Conservation (phyloP, 1,140 invertebrate genomes). For the Drosophila ohnishii region DNA sequence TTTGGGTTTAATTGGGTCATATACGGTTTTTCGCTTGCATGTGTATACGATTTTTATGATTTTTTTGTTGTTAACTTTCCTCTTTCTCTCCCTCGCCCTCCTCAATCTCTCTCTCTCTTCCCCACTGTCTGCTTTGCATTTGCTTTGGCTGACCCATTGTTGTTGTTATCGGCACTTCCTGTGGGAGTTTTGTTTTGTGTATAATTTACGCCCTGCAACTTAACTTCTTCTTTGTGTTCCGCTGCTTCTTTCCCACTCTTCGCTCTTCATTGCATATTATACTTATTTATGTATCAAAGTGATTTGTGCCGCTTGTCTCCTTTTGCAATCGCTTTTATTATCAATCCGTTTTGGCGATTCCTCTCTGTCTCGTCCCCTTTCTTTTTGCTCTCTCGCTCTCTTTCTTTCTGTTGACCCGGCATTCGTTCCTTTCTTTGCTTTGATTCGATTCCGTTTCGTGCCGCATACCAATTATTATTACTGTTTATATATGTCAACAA, state of each 20-base stretch:
- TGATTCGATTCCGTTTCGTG: conserved; percentile 30
- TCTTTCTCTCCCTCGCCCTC: neutral
- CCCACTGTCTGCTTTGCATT: conserved; percentile 13
- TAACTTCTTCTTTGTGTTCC: conserved; percentile 32
- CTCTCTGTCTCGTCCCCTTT: conserved; percentile 5
- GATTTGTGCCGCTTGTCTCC: conserved; percentile 47
- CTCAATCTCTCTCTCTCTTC: neutral
- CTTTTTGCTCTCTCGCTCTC: conserved; percentile 4
- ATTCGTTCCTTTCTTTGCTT: conserved; percentile 14
- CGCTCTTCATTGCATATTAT: neutral
- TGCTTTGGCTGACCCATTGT: conserved; percentile 40
- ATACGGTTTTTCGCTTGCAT: conserved; percentile 70
- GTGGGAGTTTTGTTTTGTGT: conserved; percentile 66
- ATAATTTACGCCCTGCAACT: conserved; percentile 60
- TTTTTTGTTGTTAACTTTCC: conserved; percentile 46
- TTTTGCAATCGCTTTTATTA: conserved; percentile 22
- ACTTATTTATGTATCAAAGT: conserved; percentile 30
- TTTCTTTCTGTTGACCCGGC: conserved; percentile 3
- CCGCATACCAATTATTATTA: conserved; percentile 42
- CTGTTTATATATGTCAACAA: conserved; percentile 53
- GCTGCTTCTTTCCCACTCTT: conserved; percentile 10
- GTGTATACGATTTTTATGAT: conserved; percentile 50
- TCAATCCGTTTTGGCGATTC: conserved; percentile 22
- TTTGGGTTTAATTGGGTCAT: conserved; percentile 78
- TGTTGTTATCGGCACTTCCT: conserved; percentile 64